Conservation (phyloP, 2,113 vertebrate species). For the Sapajus apella region DNA sequence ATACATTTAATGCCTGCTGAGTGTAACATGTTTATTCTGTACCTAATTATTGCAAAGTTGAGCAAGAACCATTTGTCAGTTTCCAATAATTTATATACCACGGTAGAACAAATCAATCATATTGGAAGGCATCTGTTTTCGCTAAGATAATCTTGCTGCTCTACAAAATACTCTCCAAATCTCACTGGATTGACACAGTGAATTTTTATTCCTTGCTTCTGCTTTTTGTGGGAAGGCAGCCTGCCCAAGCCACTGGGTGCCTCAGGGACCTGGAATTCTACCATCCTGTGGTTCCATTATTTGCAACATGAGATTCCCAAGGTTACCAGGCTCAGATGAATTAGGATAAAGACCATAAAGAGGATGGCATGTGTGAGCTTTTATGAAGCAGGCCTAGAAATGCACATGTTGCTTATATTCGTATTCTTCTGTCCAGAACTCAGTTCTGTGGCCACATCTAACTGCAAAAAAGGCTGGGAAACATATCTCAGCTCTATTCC, state of each 20-base stretch:
- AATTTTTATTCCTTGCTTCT: background rate
- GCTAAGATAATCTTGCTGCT: background rate
- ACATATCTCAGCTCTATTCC: background rate
- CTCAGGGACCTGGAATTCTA: background rate
- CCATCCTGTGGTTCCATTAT: background rate
- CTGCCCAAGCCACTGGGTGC: background rate
- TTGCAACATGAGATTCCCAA: background rate
- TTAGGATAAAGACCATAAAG: background rate
- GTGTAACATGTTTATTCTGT: background rate
- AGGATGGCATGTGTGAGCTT: background rate
- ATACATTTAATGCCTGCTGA: background rate
- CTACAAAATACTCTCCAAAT: background rate
- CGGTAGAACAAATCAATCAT: background rate
- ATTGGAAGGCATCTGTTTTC: background rate
- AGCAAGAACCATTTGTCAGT: background rate
- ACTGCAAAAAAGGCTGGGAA: background rate
- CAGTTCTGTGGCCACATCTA: background rate
- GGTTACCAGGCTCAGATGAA: background rate
- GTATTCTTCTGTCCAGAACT: background rate
- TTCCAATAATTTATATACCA: conserved; percentile 15
- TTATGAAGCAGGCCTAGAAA: background rate
- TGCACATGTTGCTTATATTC: background rate
- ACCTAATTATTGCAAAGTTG: background rate
- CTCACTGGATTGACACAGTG: background rate
- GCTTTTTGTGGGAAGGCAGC: background rate